A percentile compares a stretch with the other conserved stretches of the same genome.
Conservation (phyloP, 2,797 vertebrate species). For the Bradypodion ventrale region DNA sequence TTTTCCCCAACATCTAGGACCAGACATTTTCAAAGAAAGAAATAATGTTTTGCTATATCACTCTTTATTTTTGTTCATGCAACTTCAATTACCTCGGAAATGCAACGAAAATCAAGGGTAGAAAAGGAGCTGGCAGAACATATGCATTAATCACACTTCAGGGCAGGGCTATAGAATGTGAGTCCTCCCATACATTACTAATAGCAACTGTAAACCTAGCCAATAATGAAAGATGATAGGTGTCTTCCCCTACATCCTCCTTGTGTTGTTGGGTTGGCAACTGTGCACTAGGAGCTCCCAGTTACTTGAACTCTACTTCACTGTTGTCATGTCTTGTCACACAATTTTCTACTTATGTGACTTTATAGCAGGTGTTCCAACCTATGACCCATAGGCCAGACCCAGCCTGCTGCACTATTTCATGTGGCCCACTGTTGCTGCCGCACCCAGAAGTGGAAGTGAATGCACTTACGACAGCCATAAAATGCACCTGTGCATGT, state of each 20-base stretch:
- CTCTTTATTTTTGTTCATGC: not conserved
- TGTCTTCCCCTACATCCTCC: not conserved
- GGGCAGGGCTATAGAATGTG: not conserved
- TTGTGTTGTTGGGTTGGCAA: not conserved
- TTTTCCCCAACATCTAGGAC: too few relatives aligned
- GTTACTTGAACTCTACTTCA: not conserved
- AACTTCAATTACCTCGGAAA: not conserved
- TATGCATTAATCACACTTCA: not conserved
- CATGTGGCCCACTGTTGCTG: too few relatives aligned
- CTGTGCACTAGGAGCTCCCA: not conserved
- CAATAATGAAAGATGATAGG: not conserved
- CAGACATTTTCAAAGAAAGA: too few relatives aligned
- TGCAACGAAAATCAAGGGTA: not conserved
- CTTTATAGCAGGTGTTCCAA: too few relatives aligned
- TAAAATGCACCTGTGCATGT: too few relatives aligned
- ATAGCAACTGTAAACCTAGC: not conserved
- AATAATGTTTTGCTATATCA: too few relatives aligned
- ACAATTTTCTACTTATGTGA: too few relatives aligned
- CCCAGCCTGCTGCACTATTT: too few relatives aligned
- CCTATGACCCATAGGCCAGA: too few relatives aligned
- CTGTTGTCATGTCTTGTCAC: not conserved
- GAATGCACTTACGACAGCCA: too few relatives aligned
- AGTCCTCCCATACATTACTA: too few relatives aligned
- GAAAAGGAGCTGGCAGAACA: not conserved
- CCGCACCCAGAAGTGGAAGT: too few relatives aligned